A percentile compares a stretch with the other conserved stretches of the same genome.
Conservation (phyloP, 2,888 invertebrate species). For the Lucinisca nassula region DNA sequence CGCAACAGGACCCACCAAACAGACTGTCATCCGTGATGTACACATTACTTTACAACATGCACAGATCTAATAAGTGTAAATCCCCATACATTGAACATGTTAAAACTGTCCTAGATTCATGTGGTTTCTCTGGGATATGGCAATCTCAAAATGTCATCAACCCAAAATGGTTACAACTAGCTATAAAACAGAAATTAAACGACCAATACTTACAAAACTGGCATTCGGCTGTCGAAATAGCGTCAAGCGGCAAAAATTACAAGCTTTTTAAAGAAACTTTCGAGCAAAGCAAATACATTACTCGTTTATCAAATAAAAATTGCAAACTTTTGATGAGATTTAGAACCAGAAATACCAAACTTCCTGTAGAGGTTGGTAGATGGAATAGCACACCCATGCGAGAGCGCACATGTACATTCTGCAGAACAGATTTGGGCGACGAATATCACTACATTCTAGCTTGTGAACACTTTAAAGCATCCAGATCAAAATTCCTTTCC, state of each 20-base stretch:
- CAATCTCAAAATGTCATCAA: not conserved
- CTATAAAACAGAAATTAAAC: slow-evolving; percentile 10
- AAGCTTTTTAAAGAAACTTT: slow-evolving; percentile 1
- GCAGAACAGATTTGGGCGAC: not conserved
- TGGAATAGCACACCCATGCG: not conserved
- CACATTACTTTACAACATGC: not conserved
- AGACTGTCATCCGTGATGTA: not conserved
- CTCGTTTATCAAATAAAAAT: not conserved
- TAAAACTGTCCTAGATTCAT: not conserved
- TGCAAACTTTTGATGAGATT: slow-evolving; percentile 3
- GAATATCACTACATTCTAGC: slow-evolving; percentile 9
- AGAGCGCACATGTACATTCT: not conserved
- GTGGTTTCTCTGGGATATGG: slow-evolving; percentile 3
- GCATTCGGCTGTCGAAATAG: not conserved
- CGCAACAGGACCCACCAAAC: not conserved
- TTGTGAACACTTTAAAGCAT: not conserved
- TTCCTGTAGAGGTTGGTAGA: slow-evolving; percentile 9
- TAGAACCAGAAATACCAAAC: not conserved
- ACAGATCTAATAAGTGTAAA: not conserved
- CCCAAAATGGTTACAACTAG: not conserved
- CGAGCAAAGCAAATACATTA: not conserved
- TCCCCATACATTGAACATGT: not conserved
- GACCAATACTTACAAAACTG: not conserved
- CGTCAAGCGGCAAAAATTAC: slow-evolving; percentile 1
- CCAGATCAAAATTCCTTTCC: not conserved